Base-by-base conservation (phyloP, 2,797 vertebrate genomes). In the Diglossa cyanea region DNA sequence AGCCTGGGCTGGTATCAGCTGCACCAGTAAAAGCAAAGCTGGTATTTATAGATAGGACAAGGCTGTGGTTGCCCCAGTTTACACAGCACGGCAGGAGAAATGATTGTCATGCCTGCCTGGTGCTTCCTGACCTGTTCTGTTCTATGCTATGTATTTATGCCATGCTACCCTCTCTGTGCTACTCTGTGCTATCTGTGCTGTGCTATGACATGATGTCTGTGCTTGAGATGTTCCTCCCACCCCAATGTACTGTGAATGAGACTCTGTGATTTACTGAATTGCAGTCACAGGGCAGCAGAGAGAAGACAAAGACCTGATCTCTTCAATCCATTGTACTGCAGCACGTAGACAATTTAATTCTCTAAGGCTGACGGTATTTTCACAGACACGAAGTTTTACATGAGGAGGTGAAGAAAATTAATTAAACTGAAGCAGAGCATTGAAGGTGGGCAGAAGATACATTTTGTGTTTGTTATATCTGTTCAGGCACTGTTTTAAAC, bases 351-450 rank as follows among this genome's bases (percentile, higher is more conserved):
- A 66, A 33, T 73, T 83, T 91, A 35, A 63, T 76, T 85, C 26
- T 55, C 47, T 60, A 58, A 85, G 60, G 33, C n/a, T 89, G 71
- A 10, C 1, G 16, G 42, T 47, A 61, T 82, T 84, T 93, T 87
- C 89, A 91, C 2, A 10, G 55, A 37, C 33, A n/a, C 37, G 42
- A 67, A 79, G 42, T 79, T 96, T 92, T 74, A 48, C 50, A 40
- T 3, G 53, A 71, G 21, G 21, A 88, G 39, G n/a, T 65, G 72
- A 94, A 88, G 54, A 71, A 91, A 92, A 80, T 71, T 74, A 95
- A 94, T 94, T 88, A 94, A 96, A 54, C 50, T 74, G 85, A 89
- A 80, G 55, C 11, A 77, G 40, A 88, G 14, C 57, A 50, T 57
- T 93, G 25, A 86, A 91, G 23, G n/a, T 89, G 40, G 57, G n/a